phyloP scores from a whole-genome alignment of 2,113 vertebrate genomes.

The Corythornis madagascariensis region DNA sequence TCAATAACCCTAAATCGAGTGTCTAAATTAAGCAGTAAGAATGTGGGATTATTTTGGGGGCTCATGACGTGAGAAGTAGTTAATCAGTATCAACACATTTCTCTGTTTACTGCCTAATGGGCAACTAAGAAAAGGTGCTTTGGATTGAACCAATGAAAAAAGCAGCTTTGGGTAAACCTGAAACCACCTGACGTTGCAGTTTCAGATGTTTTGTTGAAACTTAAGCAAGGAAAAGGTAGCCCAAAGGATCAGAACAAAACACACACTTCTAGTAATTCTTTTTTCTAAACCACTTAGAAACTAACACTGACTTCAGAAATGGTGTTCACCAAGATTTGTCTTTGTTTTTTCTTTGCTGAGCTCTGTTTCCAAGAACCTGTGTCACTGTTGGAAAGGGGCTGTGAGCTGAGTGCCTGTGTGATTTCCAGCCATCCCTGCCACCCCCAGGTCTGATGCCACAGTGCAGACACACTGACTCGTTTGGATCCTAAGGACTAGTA shows the following conservation, averaged over 20 bases:
- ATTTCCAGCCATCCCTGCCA: not conserved
- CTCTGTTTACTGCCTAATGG: not conserved
- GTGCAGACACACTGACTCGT: not conserved
- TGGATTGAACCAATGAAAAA: not conserved
- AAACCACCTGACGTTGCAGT: not conserved
- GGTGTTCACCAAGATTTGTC: not conserved
- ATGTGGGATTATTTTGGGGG: accelerated
- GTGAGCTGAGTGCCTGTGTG: accelerated
- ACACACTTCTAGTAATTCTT: not conserved
- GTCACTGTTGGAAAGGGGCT: not conserved
- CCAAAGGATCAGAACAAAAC: not conserved
- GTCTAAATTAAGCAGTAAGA: not conserved
- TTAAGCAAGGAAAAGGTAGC: not conserved
- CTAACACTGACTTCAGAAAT: not conserved
- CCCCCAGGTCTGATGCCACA: accelerated
- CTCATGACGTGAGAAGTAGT: not conserved
- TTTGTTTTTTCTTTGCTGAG: not conserved
- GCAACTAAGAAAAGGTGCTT: not conserved
- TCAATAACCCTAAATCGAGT: not conserved
- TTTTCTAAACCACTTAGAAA: not conserved
- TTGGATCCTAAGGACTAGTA: not conserved
- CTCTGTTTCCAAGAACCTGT: not conserved
- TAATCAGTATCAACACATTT: not conserved
- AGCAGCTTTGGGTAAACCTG: not conserved
- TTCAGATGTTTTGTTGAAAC: not conserved